Percentiles rank a stretch among this genome's conserved stretches.
These are phyloP conservation scores for Hydrophis major DNA, from an alignment of 2,797 vertebrate genomes.

Conservation along the genomic window DNA sequence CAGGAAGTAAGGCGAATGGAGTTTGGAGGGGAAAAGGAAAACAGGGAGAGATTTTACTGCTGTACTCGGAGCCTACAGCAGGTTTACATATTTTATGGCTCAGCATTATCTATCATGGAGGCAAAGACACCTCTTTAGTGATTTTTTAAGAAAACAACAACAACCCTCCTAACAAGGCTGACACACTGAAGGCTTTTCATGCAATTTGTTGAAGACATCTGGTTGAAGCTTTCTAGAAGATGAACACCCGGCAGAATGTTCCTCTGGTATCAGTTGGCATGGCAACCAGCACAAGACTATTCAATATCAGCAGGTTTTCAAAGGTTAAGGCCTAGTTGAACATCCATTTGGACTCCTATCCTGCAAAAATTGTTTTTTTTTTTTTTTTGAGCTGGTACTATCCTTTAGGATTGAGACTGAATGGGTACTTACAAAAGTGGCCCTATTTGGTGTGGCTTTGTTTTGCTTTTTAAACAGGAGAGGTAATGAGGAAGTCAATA, in stretches of 20 bases:
- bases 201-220: constrained; percentile 99
- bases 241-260: constrained; percentile 86
- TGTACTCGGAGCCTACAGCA: constrained; percentile 64
- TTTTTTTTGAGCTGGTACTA: constrained; percentile 78
- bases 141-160: constrained; percentile 54
- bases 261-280: constrained; percentile 95
- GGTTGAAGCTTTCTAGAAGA: constrained; percentile 91
- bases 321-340: constrained; percentile 95
- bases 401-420: constrained; percentile 62
- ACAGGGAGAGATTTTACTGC: constrained; percentile 69
- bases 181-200: constrained; percentile 90
- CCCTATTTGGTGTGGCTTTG: constrained; percentile 70
- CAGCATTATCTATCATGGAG: constrained; percentile 74
- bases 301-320: constrained; percentile 89
- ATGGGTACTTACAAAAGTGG: constrained; percentile 62
- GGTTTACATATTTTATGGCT: constrained; percentile 79
- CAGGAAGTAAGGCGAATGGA: constrained; percentile 70
- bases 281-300: constrained; percentile 95
- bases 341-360: constrained; percentile 94
- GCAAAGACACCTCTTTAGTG: constrained; percentile 77
- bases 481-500: constrained; percentile 67
- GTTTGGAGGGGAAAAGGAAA: constrained; percentile 42
- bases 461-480: constrained; percentile 55
- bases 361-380: constrained; percentile 76
- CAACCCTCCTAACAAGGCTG: constrained; percentile 85